Evolutionary conservation across 1,140 invertebrate genomes (phyloP).

Genomic region (Atta colombica): DNA sequence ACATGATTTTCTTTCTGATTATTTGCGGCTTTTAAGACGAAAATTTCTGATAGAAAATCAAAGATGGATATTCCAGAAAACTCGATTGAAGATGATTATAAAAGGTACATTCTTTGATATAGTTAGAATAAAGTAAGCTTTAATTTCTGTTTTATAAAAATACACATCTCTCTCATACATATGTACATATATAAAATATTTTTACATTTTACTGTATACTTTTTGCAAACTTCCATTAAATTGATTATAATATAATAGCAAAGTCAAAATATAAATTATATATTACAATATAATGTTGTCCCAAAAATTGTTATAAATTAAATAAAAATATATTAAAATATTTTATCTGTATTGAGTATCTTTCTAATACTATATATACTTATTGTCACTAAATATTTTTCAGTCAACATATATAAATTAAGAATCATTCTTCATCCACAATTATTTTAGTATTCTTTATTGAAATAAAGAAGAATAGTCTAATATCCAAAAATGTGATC

Average conservation of each 20-base stretch:
- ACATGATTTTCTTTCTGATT: too few species aligned
- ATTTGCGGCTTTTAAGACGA: too few species aligned
- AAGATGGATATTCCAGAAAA: too few species aligned
- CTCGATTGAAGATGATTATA: too few species aligned
- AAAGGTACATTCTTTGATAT: not conserved
- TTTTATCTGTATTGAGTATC: not conserved
- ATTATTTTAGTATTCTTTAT: not conserved
- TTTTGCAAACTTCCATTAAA: not conserved
- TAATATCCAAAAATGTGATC: not conserved
- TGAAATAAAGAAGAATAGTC: not conserved
- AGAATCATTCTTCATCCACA: not conserved
- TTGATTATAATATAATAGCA: not conserved
- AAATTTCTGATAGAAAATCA: too few species aligned
- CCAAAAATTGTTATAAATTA: not conserved
- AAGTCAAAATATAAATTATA: not conserved
- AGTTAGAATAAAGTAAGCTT: not conserved
- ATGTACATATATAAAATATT: slow-evolving; percentile 8
- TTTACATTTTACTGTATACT: not conserved
- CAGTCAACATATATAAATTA: slow-evolving; percentile 8
- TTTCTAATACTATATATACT: slow-evolving; percentile 2
- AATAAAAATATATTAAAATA: slow-evolving; percentile 1
- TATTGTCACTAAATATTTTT: not conserved
- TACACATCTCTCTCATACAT: not conserved
- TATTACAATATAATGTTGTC: not conserved
- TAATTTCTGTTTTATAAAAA: not conserved